These are phyloP conservation scores for Chlorops oryzae DNA, from an alignment of 1,140 invertebrate genomes.

Conservation along the genomic window DNA sequence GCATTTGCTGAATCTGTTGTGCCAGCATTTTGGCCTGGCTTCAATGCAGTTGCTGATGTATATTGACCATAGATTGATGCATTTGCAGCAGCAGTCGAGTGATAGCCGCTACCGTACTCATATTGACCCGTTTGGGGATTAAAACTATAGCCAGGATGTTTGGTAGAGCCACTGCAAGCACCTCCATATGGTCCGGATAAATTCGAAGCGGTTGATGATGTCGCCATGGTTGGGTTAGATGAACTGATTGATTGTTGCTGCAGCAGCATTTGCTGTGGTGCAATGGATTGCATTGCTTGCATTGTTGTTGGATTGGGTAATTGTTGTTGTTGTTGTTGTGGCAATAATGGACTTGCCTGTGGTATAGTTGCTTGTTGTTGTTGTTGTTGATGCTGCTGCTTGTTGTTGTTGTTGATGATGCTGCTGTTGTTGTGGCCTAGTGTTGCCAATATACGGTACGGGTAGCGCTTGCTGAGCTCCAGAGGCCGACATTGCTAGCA, in stretches of 20 bases:
- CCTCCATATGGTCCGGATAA: too few relatives aligned
- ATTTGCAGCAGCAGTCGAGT: slow-evolving; percentile 19
- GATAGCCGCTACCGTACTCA: slow-evolving; percentile 44
- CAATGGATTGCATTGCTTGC: not conserved
- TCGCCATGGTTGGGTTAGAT: slow-evolving; percentile 12
- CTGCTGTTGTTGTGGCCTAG: slow-evolving; percentile 17
- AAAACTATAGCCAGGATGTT: slow-evolving; percentile 43
- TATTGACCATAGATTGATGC: slow-evolving; percentile 30
- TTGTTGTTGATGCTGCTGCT: slow-evolving; percentile 11
- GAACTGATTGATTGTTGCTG: slow-evolving; percentile 5
- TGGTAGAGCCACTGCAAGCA: slow-evolving; percentile 19
- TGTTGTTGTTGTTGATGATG: slow-evolving; percentile 1
- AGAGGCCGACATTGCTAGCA: not conserved
- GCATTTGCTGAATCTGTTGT: slow-evolving; percentile 37
- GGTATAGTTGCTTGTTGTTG: slow-evolving; percentile 17
- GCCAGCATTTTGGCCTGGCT: slow-evolving; percentile 24
- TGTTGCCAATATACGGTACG: slow-evolving; percentile 18
- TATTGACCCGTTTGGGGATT: slow-evolving; percentile 41
- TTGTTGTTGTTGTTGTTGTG: slow-evolving; percentile 7
- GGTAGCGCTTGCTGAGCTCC: slow-evolving; percentile 25
- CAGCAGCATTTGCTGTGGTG: not conserved
- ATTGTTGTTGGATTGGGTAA: slow-evolving; percentile 6
- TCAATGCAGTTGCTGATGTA: slow-evolving; percentile 22
- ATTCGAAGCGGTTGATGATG: slow-evolving; percentile 8
- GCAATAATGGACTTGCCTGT: not conserved